Percentiles rank a stretch among this genome's conserved stretches.
Evolutionary conservation across 2,888 invertebrate species (phyloP).

Genomic region (Papilio elwesi): DNA sequence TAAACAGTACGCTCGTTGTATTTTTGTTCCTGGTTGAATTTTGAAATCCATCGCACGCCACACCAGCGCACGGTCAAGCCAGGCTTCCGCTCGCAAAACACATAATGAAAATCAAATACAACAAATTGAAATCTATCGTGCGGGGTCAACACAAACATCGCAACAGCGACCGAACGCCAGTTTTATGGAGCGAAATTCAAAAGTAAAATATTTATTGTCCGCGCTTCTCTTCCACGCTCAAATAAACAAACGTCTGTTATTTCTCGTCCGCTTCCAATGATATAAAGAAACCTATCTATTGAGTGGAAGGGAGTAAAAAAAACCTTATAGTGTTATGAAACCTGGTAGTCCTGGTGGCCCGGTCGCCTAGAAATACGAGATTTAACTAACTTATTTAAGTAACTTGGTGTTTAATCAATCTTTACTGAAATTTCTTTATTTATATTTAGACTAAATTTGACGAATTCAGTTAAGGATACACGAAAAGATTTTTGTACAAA

Average conservation of each 20-base stretch:
- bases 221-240: slow-evolving; percentile 53
- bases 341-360: too few relatives aligned
- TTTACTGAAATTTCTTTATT: too few relatives aligned
- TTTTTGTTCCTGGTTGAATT: slow-evolving; percentile 32
- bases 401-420: too few relatives aligned
- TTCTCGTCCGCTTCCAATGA: slow-evolving; percentile 16
- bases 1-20: slow-evolving; percentile 26
- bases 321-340: too few relatives aligned
- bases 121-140: slow-evolving; percentile 68
- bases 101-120: slow-evolving; percentile 70
- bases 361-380: too few relatives aligned
- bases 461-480: too few relatives aligned
- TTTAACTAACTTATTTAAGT: too few relatives aligned
- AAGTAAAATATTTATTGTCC: slow-evolving; percentile 73
- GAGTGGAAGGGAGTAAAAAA: not conserved
- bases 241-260: slow-evolving; percentile 57
- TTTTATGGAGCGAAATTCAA: slow-evolving; percentile 64
- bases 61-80: slow-evolving; percentile 39
- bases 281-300: slow-evolving; percentile 11
- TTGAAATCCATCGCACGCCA: slow-evolving; percentile 27
- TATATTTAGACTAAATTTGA: too few relatives aligned
- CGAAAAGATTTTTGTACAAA: too few relatives aligned
- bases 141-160: slow-evolving; percentile 58
- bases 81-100: slow-evolving; percentile 49
- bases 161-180: slow-evolving; percentile 48